phyloP scores from a whole-genome alignment of 1,140 invertebrate species.

The Spodoptera frugiperda region DNA sequence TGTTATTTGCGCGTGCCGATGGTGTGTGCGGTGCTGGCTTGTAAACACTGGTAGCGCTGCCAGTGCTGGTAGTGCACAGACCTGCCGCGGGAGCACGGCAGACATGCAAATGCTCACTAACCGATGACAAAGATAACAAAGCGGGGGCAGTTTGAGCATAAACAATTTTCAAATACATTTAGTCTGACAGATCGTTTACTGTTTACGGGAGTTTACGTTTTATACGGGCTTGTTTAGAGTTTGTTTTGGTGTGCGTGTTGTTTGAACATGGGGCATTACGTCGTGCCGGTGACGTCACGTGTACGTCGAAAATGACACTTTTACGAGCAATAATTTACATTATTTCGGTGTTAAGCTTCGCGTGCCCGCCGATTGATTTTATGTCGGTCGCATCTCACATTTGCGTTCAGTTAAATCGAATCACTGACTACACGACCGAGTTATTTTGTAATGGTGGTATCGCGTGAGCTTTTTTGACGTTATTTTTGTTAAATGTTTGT shows the following conservation, averaged over 20 bases:
- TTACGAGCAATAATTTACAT: slow-evolving; percentile 85
- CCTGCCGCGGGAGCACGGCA: slow-evolving; percentile 54
- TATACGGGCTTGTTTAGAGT: slow-evolving; percentile 54
- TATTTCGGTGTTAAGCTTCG: slow-evolving; percentile 80
- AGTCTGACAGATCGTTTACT: slow-evolving; percentile 34
- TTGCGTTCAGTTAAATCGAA: slow-evolving; percentile 79
- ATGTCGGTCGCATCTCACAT: slow-evolving; percentile 79
- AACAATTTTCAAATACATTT: slow-evolving; percentile 58
- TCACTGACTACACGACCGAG: slow-evolving; percentile 74
- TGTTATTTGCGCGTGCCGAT: slow-evolving; percentile 8
- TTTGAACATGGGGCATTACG: slow-evolving; percentile 40
- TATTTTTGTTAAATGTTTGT: slow-evolving; percentile 46
- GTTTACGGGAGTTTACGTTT: slow-evolving; percentile 54
- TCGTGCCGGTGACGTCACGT: slow-evolving; percentile 71
- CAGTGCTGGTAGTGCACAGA: slow-evolving; percentile 24
- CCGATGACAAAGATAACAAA: slow-evolving; percentile 77
- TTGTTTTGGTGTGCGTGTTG: slow-evolving; percentile 49
- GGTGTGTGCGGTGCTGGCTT: slow-evolving; percentile 8
- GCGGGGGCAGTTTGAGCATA: slow-evolving; percentile 69
- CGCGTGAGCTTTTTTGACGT: slow-evolving; percentile 67
- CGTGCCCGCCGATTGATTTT: slow-evolving; percentile 84
- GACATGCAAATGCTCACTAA: slow-evolving; percentile 71
- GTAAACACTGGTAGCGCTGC: slow-evolving; percentile 46
- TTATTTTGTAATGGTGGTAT: slow-evolving; percentile 82
- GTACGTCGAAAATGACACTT: slow-evolving; percentile 82